Evolutionary conservation across 2,113 vertebrate genomes (phyloP).

Genomic region (Falco punctatus): DNA sequence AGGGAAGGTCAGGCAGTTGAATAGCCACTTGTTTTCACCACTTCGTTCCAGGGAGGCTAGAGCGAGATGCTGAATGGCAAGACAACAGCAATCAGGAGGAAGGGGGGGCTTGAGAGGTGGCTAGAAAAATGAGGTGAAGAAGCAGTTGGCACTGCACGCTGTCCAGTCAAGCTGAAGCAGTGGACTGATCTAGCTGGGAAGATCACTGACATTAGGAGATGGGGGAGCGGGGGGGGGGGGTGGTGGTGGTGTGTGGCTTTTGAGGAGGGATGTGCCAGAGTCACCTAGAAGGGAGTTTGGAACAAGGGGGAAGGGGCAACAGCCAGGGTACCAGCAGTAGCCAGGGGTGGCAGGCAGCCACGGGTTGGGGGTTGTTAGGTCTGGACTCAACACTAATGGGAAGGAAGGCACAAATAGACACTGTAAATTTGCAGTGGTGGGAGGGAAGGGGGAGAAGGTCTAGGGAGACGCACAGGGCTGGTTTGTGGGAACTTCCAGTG

Average conservation of each 20-base stretch:
- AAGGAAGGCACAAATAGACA: background rate
- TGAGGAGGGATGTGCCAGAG: background rate
- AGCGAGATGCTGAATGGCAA: background rate
- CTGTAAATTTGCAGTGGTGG: background rate
- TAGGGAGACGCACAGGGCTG: accelerated
- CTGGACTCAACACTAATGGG: background rate
- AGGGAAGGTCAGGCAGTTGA: background rate
- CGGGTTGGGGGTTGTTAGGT: background rate
- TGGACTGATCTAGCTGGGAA: background rate
- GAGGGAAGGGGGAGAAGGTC: background rate
- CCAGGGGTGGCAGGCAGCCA: accelerated
- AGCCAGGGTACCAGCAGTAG: background rate
- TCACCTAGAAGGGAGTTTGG: background rate
- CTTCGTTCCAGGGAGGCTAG: background rate
- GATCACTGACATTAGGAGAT: background rate
- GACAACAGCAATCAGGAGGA: background rate
- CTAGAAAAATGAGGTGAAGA: background rate
- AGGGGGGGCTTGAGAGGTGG: background rate
- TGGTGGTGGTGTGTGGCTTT: too few relatives aligned
- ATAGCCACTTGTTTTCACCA: background rate
- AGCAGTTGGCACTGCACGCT: background rate
- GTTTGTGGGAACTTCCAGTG: background rate
- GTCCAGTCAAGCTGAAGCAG: background rate
- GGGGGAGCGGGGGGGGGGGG: background rate
- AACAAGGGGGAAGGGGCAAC: background rate